These are phyloP conservation scores for Julus scandinavius DNA, from an alignment of 2,888 invertebrate species.

Conservation along the genomic window DNA sequence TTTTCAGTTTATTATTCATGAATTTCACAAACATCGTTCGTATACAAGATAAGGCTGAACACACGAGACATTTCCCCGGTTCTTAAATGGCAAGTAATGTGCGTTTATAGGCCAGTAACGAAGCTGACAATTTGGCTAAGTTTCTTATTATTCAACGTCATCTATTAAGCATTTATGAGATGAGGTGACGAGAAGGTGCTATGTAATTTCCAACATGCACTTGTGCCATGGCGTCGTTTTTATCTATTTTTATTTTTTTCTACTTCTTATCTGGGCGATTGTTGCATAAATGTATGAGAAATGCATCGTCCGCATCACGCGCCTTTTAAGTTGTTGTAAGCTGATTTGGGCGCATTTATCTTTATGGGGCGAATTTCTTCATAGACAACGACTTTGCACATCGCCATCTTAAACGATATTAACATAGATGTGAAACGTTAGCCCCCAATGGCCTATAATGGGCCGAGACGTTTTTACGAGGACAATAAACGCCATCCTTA, in stretches of 20 bases:
- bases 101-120: neutral
- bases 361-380: neutral
- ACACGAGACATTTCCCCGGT: neutral
- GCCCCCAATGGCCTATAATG: neutral
- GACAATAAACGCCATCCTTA: neutral
- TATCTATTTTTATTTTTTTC: neutral
- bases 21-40: neutral
- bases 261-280: neutral
- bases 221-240: neutral
- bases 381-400: neutral
- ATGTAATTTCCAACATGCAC: neutral
- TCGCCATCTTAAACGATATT: neutral
- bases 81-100: neutral
- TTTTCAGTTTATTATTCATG: neutral
- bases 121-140: constrained; percentile 18
- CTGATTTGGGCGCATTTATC: neutral
- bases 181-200: neutral
- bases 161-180: neutral
- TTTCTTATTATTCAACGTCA: neutral
- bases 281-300: neutral
- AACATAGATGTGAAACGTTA: neutral
- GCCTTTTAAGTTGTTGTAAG: neutral
- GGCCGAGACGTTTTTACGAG: constrained; percentile 1
- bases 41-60: neutral
- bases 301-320: neutral